Base-by-base conservation (phyloP, 2,888 invertebrate genomes). In the Stenolophus ochropezus region DNA sequence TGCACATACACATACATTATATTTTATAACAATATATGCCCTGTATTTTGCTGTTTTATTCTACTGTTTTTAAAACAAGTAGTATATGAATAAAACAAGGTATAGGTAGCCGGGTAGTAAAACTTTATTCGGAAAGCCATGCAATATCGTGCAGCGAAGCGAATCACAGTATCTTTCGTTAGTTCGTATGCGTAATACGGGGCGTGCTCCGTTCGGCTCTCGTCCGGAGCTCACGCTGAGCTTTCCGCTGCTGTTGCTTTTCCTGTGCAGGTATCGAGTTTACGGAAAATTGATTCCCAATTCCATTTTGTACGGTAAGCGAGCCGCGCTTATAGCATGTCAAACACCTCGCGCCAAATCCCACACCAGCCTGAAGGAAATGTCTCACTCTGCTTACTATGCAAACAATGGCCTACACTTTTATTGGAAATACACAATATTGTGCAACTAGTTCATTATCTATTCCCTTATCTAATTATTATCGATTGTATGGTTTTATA, bases 261-360 rank as follows among this genome's bases (percentile, higher is more conserved):
- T 42, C 33, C 33, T 42, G 23, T 58, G 14, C 58, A 58, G 58
- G 58, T 58, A 58, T 58, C 58, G 58, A 58, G 58, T 58, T 58
- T 58, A 58, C 58, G 58, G 58, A 58, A 58, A 58, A 58, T 58
- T 58, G 58, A 58, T 58, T 58, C 58, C 25, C 58, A 58, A 58
- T 58, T 58, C 58, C 58, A 58, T 58, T 58, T 58, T 58, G 58
- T 58, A n/a, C 58, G 58, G 58, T 58, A 58, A 58, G 58, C 58
- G 58, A 58, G 21, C 21, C 21, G 58, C 25, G 58, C 58, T 58
- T 58, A 58, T 58, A 25, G 58, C 58, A 58, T 58, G 58, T 58
- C 58, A 58, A 58, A 58, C 58, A 58, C 58, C 58, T 58, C 58
- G 21, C 23, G 33, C 58, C 58, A 58, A 58, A 58, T 58, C 58